These are phyloP conservation scores for Drosophila tropicalis DNA, from an alignment of 1,140 invertebrate species.

Conservation along the genomic window DNA sequence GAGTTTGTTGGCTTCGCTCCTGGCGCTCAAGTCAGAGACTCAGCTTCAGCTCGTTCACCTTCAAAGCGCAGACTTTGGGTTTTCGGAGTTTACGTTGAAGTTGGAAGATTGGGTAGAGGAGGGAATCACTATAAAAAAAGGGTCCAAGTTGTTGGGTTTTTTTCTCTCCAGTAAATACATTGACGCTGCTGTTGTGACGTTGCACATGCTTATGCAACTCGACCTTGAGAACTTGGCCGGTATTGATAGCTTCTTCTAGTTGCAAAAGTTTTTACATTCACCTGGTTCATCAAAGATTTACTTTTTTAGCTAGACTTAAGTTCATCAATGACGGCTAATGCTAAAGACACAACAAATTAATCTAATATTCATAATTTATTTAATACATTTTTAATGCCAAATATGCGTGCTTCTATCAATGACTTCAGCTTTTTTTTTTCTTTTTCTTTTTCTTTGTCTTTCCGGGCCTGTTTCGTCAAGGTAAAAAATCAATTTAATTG, in stretches of 20 bases:
- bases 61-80: constrained; percentile 41
- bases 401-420: constrained; percentile 42
- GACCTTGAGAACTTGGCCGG: constrained; percentile 51
- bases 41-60: constrained; percentile 62
- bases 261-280: constrained; percentile 58
- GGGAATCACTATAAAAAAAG: constrained; percentile 27
- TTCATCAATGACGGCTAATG: neutral
- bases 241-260: constrained; percentile 43
- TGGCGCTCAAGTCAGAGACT: constrained; percentile 30
- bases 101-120: neutral
- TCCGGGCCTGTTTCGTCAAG: constrained; percentile 37
- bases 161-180: constrained; percentile 7
- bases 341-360: neutral
- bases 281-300: constrained; percentile 5
- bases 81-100: constrained; percentile 11
- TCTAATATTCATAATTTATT: constrained; percentile 11
- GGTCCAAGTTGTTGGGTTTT: constrained; percentile 56
- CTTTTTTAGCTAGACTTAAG: neutral
- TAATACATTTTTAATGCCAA: constrained; percentile 50
- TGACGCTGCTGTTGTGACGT: constrained; percentile 54
- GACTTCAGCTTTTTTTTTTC: constrained; percentile 16
- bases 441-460: neutral
- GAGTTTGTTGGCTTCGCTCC: constrained; percentile 75
- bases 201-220: constrained; percentile 56
- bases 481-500: constrained; percentile 66